Conservation (phyloP, 2,797 vertebrate species). For the Austrolebias charrua region DNA sequence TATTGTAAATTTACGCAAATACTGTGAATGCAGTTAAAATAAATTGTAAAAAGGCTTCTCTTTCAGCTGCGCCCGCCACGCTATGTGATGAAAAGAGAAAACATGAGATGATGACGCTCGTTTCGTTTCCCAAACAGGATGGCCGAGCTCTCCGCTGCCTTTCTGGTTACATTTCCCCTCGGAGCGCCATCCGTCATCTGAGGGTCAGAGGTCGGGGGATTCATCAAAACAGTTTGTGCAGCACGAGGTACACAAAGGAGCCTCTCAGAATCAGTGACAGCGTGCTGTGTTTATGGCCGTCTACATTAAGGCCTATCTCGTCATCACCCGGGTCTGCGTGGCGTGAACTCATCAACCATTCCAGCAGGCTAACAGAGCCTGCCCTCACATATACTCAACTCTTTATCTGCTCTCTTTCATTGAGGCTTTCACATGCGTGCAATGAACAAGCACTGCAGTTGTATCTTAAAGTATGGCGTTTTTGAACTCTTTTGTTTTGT, state of each 20-base stretch:
- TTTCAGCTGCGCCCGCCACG: conserved; percentile 31
- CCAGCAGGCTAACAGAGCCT: conserved; percentile 66
- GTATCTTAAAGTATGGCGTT: conserved; percentile 1
- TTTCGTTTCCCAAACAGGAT: conserved; percentile 82
- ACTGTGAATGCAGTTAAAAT: background rate
- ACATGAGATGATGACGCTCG: conserved; percentile 54
- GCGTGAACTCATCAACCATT: conserved; percentile 84
- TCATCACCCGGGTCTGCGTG: conserved; percentile 68
- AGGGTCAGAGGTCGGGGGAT: conserved; percentile 86
- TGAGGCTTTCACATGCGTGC: conserved; percentile 10
- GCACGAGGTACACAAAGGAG: conserved; percentile 88
- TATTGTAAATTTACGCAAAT: background rate
- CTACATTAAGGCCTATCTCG: conserved; percentile 84
- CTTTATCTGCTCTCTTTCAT: conserved; percentile 12
- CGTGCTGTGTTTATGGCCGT: conserved; percentile 88
- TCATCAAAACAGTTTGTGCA: conserved; percentile 96
- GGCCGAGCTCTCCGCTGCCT: conserved; percentile 57
- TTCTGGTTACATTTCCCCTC: conserved; percentile 81
- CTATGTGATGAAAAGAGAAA: conserved; percentile 13
- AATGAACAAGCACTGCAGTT: conserved; percentile 2
- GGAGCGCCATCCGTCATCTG: conserved; percentile 82
- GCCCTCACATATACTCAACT: conserved; percentile 26
- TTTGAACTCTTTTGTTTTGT: background rate
- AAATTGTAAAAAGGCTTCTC: conserved; percentile 1
- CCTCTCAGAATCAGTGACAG: conserved; percentile 89